These are phyloP conservation scores for Tribolium madens DNA, from an alignment of 1,140 invertebrate species.

Conservation along the genomic window DNA sequence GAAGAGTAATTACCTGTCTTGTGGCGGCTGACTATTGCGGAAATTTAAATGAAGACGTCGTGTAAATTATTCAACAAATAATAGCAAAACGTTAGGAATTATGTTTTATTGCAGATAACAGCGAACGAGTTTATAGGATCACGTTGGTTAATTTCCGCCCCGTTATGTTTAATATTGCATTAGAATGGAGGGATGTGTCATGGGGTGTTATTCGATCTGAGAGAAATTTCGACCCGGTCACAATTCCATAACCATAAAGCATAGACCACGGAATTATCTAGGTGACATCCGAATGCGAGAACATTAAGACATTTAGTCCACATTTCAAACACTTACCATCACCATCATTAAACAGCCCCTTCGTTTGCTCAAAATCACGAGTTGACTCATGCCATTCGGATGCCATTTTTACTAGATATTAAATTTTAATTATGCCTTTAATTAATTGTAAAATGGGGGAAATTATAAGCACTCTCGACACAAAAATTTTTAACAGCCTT, in stretches of 20 bases:
- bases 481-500: constrained; percentile 2
- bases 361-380: background rate
- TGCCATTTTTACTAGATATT: constrained; percentile 25
- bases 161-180: constrained; percentile 51
- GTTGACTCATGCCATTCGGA: background rate
- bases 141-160: constrained; percentile 54
- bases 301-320: constrained; percentile 14
- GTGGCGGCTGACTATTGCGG: constrained; percentile 1
- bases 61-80: constrained; percentile 50
- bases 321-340: constrained; percentile 27
- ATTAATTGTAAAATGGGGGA: constrained; percentile 3
- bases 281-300: background rate
- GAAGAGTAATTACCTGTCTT: constrained; percentile 44
- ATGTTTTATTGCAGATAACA: constrained; percentile 52
- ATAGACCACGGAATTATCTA: constrained; percentile 23
- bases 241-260: constrained; percentile 4
- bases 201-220: constrained; percentile 22
- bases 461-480: background rate
- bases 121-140: constrained; percentile 53
- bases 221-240: background rate
- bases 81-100: constrained; percentile 42
- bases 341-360: constrained; percentile 9
- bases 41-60: constrained; percentile 45
- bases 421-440: constrained; percentile 7
- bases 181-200: background rate